Conservation (phyloP, 2,113 vertebrate genomes). For the Stegostoma tigrinum region DNA sequence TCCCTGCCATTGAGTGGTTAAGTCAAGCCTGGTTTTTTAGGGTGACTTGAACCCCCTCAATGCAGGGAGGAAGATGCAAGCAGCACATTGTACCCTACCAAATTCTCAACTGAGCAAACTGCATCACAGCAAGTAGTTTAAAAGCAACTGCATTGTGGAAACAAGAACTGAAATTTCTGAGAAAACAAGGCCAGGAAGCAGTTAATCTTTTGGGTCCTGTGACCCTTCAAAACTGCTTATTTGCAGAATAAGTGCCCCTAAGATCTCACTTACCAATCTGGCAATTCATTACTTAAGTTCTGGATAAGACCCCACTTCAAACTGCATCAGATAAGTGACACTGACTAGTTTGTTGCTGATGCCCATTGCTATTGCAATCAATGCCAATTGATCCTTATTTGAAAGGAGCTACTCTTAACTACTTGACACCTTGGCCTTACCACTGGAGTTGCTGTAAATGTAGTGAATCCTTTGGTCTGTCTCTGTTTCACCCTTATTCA, state of each 20-base stretch:
- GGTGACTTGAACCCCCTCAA: background rate
- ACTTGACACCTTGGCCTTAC: background rate
- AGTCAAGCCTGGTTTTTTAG: background rate
- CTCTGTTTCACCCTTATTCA: background rate
- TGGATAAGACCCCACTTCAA: background rate
- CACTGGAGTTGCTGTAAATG: background rate
- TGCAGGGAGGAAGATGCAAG: background rate
- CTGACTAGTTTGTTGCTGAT: background rate
- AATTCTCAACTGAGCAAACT: background rate
- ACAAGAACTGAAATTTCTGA: too few species aligned
- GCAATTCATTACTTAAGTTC: background rate
- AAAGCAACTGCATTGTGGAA: too few species aligned
- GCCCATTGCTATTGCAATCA: background rate
- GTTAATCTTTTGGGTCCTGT: too few species aligned
- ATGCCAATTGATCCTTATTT: background rate
- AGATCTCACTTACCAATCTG: too few species aligned
- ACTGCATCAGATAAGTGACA: background rate
- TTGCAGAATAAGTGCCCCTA: background rate
- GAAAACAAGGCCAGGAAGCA: too few species aligned
- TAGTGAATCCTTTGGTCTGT: background rate
- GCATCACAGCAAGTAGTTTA: background rate
- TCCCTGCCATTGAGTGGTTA: background rate
- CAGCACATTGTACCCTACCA: background rate
- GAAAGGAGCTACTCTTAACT: background rate
- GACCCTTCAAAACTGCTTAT: too few species aligned